These are phyloP conservation scores for Pelvicachromis taeniatus DNA, from an alignment of 2,113 vertebrate species.

Conservation along the genomic window DNA sequence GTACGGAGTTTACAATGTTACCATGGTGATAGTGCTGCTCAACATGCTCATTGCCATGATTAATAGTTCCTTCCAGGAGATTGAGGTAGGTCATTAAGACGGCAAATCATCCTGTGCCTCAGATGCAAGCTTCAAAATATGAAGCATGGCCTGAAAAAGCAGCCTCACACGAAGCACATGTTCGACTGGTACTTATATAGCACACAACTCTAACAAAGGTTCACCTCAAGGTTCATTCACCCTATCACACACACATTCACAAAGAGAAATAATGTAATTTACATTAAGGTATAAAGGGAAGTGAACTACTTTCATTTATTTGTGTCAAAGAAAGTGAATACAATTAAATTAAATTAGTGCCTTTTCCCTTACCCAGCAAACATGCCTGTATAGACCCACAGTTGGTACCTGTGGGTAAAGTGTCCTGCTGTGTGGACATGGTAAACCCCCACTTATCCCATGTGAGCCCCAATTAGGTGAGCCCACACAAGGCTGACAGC, in stretches of 20 bases:
- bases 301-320: not conserved
- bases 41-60: conserved; percentile 99
- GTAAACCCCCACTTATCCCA: not conserved
- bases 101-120: not conserved
- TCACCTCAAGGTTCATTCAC: not conserved
- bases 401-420: not conserved
- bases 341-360: not conserved
- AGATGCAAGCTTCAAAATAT: not conserved
- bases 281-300: not conserved
- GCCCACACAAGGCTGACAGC: not conserved
- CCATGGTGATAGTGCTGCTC: conserved; percentile 96
- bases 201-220: not conserved
- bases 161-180: not conserved
- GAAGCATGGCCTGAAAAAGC: not conserved
- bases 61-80: conserved; percentile 98
- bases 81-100: conserved; percentile 80
- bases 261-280: not conserved
- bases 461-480: not conserved
- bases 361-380: not conserved
- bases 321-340: not conserved
- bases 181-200: not conserved
- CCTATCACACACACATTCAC: not conserved
- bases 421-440: not conserved
- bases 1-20: conserved; percentile 97
- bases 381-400: not conserved